These are phyloP conservation scores for Calephelis virginiensis DNA, from an alignment of 1,140 invertebrate species.

Conservation along the genomic window DNA sequence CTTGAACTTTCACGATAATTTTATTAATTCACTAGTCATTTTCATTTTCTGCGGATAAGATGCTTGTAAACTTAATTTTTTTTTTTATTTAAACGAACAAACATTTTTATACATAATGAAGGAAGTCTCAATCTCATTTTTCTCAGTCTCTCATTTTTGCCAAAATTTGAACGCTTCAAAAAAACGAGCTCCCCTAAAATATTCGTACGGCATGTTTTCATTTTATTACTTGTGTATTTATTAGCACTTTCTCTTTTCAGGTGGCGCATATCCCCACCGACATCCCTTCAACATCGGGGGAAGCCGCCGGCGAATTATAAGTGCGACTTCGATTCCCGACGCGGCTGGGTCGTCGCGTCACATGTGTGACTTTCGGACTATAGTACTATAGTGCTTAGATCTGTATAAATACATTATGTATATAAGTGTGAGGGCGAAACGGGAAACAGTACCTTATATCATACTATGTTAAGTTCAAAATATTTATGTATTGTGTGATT, in stretches of 20 bases:
- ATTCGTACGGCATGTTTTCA: neutral
- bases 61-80: too few relatives aligned
- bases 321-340: constrained; percentile 30
- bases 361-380: constrained; percentile 34
- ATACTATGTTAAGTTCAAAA: constrained; percentile 24
- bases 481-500: constrained; percentile 14
- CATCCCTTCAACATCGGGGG: constrained; percentile 41
- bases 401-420: constrained; percentile 47
- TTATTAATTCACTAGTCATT: too few relatives aligned
- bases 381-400: constrained; percentile 53
- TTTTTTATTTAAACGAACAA: too few relatives aligned
- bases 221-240: constrained; percentile 8
- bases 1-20: too few relatives aligned
- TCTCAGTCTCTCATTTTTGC: too few relatives aligned
- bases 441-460: constrained; percentile 38
- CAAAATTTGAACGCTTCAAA: too few relatives aligned
- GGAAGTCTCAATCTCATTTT: too few relatives aligned
- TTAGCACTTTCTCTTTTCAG: constrained; percentile 37
- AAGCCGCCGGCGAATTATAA: constrained; percentile 37
- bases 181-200: too few relatives aligned
- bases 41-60: too few relatives aligned
- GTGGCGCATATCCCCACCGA: constrained; percentile 50
- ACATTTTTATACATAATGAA: too few relatives aligned
- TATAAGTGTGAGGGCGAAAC: constrained; percentile 37
- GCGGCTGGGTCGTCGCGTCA: constrained; percentile 27